phyloP scores from a whole-genome alignment of 2,113 vertebrate genomes.

The Elephas maximus region DNA sequence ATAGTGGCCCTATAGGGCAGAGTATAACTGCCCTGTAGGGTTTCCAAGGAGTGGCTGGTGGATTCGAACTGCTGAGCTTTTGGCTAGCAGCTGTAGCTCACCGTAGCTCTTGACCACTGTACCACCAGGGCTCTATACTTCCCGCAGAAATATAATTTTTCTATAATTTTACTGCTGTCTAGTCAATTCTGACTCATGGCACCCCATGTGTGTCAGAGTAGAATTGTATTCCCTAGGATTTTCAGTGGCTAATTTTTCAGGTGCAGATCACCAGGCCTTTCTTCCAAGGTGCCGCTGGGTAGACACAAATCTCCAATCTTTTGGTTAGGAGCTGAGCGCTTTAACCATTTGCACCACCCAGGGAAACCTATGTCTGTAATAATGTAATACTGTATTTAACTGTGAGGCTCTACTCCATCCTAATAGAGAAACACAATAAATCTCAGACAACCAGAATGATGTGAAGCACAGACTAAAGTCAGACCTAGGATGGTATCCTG shows the following conservation, averaged over 20 bases:
- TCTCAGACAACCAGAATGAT: not conserved
- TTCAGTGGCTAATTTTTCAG: not conserved
- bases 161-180: not conserved
- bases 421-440: not conserved
- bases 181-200: not conserved
- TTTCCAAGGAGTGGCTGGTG: too few species aligned
- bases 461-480: not conserved
- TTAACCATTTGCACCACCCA: not conserved
- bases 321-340: not conserved
- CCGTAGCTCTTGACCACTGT: too few species aligned
- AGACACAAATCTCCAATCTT: not conserved
- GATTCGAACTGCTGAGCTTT: too few species aligned
- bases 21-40: too few species aligned
- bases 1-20: too few species aligned
- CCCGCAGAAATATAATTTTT: not conserved
- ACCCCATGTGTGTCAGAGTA: not conserved
- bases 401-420: not conserved
- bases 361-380: not conserved
- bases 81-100: too few species aligned
- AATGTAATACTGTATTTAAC: not conserved
- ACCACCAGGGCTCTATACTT: too few species aligned
- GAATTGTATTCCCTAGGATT: not conserved
- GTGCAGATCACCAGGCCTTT: not conserved
- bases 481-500: not conserved
- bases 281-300: not conserved